phyloP scores from a whole-genome alignment of 2,888 invertebrate genomes.

The Beris chalybata region DNA sequence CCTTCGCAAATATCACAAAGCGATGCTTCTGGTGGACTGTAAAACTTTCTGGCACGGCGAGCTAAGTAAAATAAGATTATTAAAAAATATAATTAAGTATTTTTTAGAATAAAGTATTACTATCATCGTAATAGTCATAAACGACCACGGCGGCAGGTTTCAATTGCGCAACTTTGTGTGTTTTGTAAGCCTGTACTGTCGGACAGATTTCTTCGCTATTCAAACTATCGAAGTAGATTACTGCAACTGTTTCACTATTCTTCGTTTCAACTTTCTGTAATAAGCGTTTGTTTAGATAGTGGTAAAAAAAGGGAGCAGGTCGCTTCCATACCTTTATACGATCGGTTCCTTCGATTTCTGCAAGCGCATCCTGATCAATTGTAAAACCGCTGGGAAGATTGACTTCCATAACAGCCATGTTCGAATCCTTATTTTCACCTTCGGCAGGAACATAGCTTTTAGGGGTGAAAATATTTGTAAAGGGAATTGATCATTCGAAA shows the following conservation, averaged over 20 bases:
- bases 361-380: constrained; percentile 77
- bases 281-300: background rate
- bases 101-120: constrained; percentile 59
- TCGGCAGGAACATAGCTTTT: constrained; percentile 49
- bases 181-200: constrained; percentile 82
- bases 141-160: constrained; percentile 84
- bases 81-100: too few relatives aligned
- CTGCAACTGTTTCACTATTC: constrained; percentile 65
- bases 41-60: constrained; percentile 81
- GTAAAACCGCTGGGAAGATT: constrained; percentile 88
- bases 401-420: constrained; percentile 90
- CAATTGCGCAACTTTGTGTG: constrained; percentile 83
- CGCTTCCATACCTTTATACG: constrained; percentile 48
- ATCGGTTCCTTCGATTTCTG: constrained; percentile 63
- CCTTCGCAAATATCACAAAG: constrained; percentile 84
- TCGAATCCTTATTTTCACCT: constrained; percentile 59
- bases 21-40: constrained; percentile 68
- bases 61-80: constrained; percentile 58
- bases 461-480: background rate
- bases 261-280: constrained; percentile 66
- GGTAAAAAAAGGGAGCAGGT: background rate
- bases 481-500: too few relatives aligned
- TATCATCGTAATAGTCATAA: constrained; percentile 90
- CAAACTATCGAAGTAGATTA: constrained; percentile 75
- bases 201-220: constrained; percentile 75